Base-by-base conservation (phyloP, 1,140 invertebrate species). In the Cydia splendana region DNA sequence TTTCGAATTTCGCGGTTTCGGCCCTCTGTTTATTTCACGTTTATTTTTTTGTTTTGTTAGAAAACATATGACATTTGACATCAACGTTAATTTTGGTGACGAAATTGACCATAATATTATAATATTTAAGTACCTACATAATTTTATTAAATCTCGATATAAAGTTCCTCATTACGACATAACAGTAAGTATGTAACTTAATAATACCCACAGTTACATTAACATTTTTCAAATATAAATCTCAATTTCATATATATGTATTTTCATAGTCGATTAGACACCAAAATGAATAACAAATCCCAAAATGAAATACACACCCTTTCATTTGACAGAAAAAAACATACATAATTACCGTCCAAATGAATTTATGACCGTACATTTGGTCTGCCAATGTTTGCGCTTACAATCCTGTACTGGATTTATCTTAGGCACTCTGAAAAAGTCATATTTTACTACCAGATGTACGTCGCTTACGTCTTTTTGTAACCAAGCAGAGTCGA, bases 371-470 rank as follows among this genome's bases (percentile, higher is more conserved):
- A 80, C 79, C 80, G 74, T 78, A 51, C 78, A 81, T 81, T 83
- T 79, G 75, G 51, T 78, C 78, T 78, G 81, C 77, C 79, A 83
- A 83, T 79, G 82, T 87, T 86, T 85, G 83, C 82, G 81, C 75
- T 84, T 80, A 78, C 85, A 86, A 87, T 87, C 83, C 85, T 88
- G 83, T 87, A 87, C 86, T 85, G 82, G 82, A 83, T 85, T 87
- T 82, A 83, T 83, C 80, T 82, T 78, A 76, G 57, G 53, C 82
- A 79, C 81, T 79, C 82, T 75, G 77, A 24, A 24, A 62, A 62
- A 4, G 57, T 62, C 38, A n/a, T 71, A 71, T 34, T 6, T 24
- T 24, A 12, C 4, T 62, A 12, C 20, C 6, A 15, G 3, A n/a
- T 62, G 3, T 10, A 24, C 7, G 18, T 62, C 18, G 7, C 20